Percentiles rank a stretch among this genome's conserved stretches.
Conservation (phyloP, 2,888 invertebrate genomes). For the Ecliptopera silaceata region DNA sequence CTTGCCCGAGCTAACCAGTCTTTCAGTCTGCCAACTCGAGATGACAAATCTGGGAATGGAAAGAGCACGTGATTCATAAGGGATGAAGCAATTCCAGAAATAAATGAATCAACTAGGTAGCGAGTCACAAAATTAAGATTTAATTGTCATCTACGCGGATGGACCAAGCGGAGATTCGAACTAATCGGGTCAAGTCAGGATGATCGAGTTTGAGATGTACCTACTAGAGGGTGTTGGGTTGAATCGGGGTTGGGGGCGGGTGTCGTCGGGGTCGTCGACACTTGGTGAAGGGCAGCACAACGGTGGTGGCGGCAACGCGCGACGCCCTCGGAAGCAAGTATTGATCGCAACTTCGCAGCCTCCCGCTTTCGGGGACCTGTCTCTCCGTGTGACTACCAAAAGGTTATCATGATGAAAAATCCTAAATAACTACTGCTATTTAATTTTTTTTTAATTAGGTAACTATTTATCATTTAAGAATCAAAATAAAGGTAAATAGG, state of each 20-base stretch:
- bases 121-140: conserved; percentile 26
- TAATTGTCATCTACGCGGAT: not conserved
- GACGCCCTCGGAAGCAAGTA: conserved; percentile 51
- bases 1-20: not conserved
- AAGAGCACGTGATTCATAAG: conserved; percentile 8
- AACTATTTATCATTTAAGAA: no score
- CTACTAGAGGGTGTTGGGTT: conserved; percentile 52
- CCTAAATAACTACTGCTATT: no score
- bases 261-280: conserved; percentile 72
- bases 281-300: conserved; percentile 74
- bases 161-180: conserved; percentile 44
- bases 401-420: conserved; percentile 7
- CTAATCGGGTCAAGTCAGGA: conserved; percentile 74
- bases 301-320: conserved; percentile 47
- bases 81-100: conserved; percentile 18
- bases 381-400: conserved; percentile 45
- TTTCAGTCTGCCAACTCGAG: not conserved
- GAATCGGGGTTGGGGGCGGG: conserved; percentile 47
- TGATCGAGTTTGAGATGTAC: conserved; percentile 59
- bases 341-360: conserved; percentile 76
- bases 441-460: no score
- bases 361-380: conserved; percentile 49
- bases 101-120: conserved; percentile 31
- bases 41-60: conserved; percentile 5
- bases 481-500: no score